Percentiles rank a stretch among this genome's conserved stretches.
Conservation (phyloP, 2,797 vertebrate genomes). For the Aplochiton taeniatus region DNA sequence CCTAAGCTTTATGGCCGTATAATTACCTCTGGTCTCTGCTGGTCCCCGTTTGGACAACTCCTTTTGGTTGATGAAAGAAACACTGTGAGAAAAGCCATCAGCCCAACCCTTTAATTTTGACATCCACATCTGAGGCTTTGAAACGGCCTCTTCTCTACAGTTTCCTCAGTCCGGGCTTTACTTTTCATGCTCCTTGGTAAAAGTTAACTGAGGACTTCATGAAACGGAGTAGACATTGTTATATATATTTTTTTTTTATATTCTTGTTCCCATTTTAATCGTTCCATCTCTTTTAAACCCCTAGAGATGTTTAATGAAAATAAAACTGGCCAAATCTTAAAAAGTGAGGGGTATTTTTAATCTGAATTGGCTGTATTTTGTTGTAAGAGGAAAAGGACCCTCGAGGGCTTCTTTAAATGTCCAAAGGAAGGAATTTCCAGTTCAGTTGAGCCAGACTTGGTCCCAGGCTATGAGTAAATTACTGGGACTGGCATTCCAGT, state of each 20-base stretch:
- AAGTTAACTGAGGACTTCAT: too few species aligned
- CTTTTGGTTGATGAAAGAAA: slow-evolving; percentile 48
- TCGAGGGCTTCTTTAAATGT: slow-evolving; percentile 6
- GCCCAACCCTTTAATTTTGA: slow-evolving; percentile 21
- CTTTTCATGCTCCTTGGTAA: too few species aligned
- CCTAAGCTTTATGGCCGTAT: slow-evolving; percentile 45
- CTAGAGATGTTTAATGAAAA: too few species aligned
- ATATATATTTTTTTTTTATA: too few species aligned
- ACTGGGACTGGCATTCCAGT: slow-evolving; percentile 40
- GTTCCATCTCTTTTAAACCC: too few species aligned
- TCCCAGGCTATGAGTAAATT: slow-evolving; percentile 42
- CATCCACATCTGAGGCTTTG: background rate
- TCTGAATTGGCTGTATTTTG: too few species aligned
- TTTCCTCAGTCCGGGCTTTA: background rate
- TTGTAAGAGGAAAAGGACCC: too few species aligned
- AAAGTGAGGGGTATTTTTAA: too few species aligned
- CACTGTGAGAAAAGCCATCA: slow-evolving; percentile 7
- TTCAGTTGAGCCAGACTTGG: slow-evolving; percentile 1
- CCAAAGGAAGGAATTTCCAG: slow-evolving; percentile 15
- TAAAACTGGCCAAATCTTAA: too few species aligned
- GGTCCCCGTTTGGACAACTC: slow-evolving; percentile 38
- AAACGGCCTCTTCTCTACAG: background rate
- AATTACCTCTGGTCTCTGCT: slow-evolving; percentile 39
- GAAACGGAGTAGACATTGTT: too few species aligned
- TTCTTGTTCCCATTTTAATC: too few species aligned